Evolutionary conservation across 2,888 invertebrate species (phyloP).

Genomic region (Phorcus lineatus): DNA sequence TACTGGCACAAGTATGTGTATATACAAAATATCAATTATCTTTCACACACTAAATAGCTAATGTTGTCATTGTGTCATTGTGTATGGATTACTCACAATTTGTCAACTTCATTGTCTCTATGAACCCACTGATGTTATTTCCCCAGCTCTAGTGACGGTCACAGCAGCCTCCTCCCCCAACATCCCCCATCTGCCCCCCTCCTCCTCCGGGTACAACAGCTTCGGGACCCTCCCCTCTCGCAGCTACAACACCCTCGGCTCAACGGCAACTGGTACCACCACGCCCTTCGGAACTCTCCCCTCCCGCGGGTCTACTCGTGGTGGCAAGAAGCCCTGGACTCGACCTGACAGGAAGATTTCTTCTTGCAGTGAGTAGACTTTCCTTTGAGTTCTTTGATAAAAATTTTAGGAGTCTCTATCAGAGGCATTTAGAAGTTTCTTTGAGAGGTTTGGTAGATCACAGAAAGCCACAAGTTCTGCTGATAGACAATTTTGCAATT

Average conservation of each 20-base stretch:
- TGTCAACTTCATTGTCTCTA: too few species aligned
- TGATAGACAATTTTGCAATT: too few species aligned
- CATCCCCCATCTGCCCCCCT: slow-evolving; percentile 49
- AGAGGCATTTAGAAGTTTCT: too few species aligned
- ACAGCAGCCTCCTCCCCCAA: slow-evolving; percentile 44
- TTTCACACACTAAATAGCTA: too few species aligned
- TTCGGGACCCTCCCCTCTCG: slow-evolving; percentile 38
- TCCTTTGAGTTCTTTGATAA: too few species aligned
- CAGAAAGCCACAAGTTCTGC: too few species aligned
- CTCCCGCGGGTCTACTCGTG: slow-evolving; percentile 40
- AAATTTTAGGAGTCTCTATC: too few species aligned
- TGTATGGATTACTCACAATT: too few species aligned
- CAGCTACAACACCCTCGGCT: slow-evolving; percentile 45
- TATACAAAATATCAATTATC: too few species aligned
- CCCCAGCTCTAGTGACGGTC: slow-evolving; percentile 37
- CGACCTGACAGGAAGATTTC: slow-evolving; percentile 45
- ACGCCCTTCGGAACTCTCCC: slow-evolving; percentile 50
- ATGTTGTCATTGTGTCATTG: too few species aligned
- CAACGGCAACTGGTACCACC: slow-evolving; percentile 27
- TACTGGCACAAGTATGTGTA: too few species aligned
- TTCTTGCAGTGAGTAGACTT: slow-evolving; percentile 51
- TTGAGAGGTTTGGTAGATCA: too few species aligned
- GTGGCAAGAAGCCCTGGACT: slow-evolving; percentile 35
- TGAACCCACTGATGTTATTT: neutral
- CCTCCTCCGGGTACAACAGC: slow-evolving; percentile 53